Evolutionary conservation across 2,797 vertebrate species (phyloP).

Genomic region (Luscinia megarhynchos): DNA sequence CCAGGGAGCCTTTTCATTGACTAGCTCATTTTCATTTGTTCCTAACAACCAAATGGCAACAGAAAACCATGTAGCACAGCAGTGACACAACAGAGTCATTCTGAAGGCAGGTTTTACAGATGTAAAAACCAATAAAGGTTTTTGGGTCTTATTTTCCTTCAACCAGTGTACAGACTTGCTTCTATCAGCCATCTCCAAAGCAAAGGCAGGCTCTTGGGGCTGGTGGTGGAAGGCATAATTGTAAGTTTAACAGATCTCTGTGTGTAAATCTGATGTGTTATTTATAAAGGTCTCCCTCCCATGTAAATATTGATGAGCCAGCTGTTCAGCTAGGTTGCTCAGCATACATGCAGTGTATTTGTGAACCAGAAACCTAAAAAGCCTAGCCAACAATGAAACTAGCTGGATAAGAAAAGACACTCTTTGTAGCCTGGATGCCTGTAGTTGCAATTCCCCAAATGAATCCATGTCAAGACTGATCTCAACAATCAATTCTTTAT

Average conservation of each 20-base stretch:
- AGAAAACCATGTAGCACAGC: background rate
- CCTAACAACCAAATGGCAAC: background rate
- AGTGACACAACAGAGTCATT: background rate
- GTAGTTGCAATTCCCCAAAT: background rate
- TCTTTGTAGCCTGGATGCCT: background rate
- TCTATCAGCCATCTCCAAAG: background rate
- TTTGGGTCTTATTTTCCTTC: background rate
- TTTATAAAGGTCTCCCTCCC: conserved; percentile 42
- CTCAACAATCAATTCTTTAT: background rate
- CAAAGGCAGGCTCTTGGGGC: background rate
- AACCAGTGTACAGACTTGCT: background rate
- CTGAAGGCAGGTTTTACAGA: background rate
- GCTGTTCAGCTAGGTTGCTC: background rate
- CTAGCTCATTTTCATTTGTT: background rate
- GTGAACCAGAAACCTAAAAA: conserved; percentile 19
- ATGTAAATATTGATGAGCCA: conserved; percentile 58
- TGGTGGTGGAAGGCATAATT: background rate
- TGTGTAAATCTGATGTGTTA: conserved; percentile 20
- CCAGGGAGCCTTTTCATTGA: background rate
- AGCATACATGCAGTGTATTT: background rate
- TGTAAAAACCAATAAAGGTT: background rate
- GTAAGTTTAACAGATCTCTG: background rate
- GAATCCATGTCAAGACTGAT: background rate
- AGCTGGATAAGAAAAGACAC: background rate
- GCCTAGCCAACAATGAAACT: background rate